Percentiles rank a stretch among this genome's conserved stretches.
phyloP scores from a whole-genome alignment of 2,888 invertebrate genomes.

The Drosophila yooni region DNA sequence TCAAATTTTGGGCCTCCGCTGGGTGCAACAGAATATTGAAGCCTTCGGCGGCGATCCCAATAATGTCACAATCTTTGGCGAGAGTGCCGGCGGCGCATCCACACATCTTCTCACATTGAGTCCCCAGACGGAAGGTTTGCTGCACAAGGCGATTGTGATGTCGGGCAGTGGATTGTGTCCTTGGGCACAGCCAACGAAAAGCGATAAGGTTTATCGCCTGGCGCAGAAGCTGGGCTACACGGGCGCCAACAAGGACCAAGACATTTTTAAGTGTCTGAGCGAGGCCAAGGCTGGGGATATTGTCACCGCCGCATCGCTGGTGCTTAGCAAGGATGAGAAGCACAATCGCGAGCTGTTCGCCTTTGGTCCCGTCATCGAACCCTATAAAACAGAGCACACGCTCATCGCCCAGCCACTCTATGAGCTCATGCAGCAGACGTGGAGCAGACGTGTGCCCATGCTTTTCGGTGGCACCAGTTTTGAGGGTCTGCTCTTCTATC shows the following conservation, averaged over 20 bases:
- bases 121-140: conserved; percentile 84
- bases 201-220: conserved; percentile 77
- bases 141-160: conserved; percentile 83
- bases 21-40: conserved; percentile 86
- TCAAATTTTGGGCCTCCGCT: conserved; percentile 85
- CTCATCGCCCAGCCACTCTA: conserved; percentile 73
- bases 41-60: conserved; percentile 86
- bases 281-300: conserved; percentile 73
- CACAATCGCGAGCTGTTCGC: conserved; percentile 76
- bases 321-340: conserved; percentile 81
- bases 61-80: conserved; percentile 86
- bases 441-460: conserved; percentile 83
- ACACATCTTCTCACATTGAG: conserved; percentile 85
- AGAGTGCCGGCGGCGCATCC: conserved; percentile 86
- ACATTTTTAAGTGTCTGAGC: conserved; percentile 81
- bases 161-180: conserved; percentile 82
- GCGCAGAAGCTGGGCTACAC: conserved; percentile 80
- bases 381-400: conserved; percentile 81
- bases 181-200: conserved; percentile 76
- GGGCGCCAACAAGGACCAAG: conserved; percentile 78
- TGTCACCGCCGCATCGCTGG: conserved; percentile 65
- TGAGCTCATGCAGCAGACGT: conserved; percentile 73
- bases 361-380: conserved; percentile 84
- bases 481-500: conserved; percentile 83
- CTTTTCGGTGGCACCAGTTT: conserved; percentile 83